Evolutionary conservation across 37 sponge, comb jelly and placozoan species (phyloP).

Genomic region (Bolinopsis microptera): DNA sequence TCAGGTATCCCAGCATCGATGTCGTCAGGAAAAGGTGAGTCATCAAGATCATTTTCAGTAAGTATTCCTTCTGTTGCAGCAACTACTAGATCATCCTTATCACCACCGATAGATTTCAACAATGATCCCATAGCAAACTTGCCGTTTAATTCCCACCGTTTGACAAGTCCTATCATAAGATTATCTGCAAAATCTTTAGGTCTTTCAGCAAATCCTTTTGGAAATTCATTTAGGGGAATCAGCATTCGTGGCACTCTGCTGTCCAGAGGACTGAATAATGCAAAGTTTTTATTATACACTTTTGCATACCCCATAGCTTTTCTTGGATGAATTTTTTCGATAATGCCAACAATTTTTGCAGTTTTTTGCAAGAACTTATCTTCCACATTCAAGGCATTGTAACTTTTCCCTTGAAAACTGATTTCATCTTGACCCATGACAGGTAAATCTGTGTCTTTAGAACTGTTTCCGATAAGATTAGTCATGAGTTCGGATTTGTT

Average conservation of each 20-base stretch:
- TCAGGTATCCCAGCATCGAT: neutral
- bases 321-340: conserved; percentile 74
- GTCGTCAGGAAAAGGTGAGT: conserved; percentile 1
- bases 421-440: neutral
- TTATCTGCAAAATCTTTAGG: conserved; percentile 15
- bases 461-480: neutral
- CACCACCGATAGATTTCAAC: neutral
- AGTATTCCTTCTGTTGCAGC: conserved; percentile 86
- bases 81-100: conserved; percentile 73
- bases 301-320: conserved; percentile 71
- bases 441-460: neutral
- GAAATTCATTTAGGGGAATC: conserved; percentile 79
- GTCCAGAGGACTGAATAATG: conserved; percentile 83
- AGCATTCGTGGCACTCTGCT: conserved; percentile 76
- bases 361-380: conserved; percentile 1
- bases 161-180: conserved; percentile 15
- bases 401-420: neutral
- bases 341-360: conserved; percentile 80
- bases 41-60: conserved; percentile 68
- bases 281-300: conserved; percentile 73
- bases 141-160: neutral
- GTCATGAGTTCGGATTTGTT: neutral
- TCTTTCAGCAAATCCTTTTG: conserved; percentile 69
- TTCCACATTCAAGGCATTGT: neutral
- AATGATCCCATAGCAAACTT: neutral